phyloP scores from a whole-genome alignment of 2,797 vertebrate species.

The Onychomys torridus region DNA sequence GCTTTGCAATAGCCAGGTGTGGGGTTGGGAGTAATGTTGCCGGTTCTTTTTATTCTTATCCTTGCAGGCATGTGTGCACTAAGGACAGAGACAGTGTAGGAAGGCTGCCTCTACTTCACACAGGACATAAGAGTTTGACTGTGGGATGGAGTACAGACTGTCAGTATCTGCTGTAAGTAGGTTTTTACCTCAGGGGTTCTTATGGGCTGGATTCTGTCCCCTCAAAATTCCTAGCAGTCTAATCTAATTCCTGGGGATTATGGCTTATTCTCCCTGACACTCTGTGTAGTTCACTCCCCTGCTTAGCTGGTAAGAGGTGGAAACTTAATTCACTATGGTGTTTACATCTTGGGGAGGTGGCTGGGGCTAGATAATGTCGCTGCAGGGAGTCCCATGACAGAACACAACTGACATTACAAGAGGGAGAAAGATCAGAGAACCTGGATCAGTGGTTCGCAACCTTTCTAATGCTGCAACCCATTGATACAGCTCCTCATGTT shows the following conservation, averaged over 20 bases:
- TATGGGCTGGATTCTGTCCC: background rate
- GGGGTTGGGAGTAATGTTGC: background rate
- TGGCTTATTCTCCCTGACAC: background rate
- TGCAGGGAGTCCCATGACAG: background rate
- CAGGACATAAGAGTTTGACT: background rate
- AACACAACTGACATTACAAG: background rate
- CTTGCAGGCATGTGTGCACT: background rate
- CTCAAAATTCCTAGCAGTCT: too few relatives aligned
- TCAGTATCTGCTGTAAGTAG: background rate
- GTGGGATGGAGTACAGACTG: too few relatives aligned
- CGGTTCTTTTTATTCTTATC: constrained; percentile 30
- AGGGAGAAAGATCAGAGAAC: background rate
- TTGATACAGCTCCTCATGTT: background rate
- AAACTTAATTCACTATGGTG: background rate
- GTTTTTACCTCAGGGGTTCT: background rate
- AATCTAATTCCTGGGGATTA: background rate
- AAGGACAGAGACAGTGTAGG: background rate
- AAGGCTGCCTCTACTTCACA: background rate
- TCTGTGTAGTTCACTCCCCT: background rate
- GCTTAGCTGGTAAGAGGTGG: background rate
- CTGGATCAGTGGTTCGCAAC: background rate
- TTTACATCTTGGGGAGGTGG: background rate
- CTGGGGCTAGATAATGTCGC: background rate
- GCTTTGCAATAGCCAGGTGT: background rate
- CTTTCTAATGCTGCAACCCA: background rate